Percentiles rank a stretch among this genome's conserved stretches.
phyloP scores from a whole-genome alignment of 2,888 invertebrate genomes.

The Dolichomitus sp. region DNA sequence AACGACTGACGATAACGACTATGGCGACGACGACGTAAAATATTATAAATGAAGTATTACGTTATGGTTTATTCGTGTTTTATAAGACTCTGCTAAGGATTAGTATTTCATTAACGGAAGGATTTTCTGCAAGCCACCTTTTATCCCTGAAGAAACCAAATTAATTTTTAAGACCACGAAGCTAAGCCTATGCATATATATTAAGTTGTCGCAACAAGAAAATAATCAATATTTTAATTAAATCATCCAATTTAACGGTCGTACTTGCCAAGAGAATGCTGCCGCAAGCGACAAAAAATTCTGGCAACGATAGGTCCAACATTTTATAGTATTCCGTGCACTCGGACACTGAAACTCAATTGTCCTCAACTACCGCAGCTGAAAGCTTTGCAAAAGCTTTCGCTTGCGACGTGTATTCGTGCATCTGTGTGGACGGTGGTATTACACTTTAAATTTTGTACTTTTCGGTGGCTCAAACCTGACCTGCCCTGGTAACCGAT shows the following conservation, averaged over 20 bases:
- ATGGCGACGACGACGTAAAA: slow-evolving; percentile 8
- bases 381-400: slow-evolving; percentile 48
- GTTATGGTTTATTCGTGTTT: slow-evolving; percentile 33
- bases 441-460: slow-evolving; percentile 53
- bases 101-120: slow-evolving; percentile 66
- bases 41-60: slow-evolving; percentile 57
- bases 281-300: slow-evolving; percentile 77
- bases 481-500: slow-evolving; percentile 3
- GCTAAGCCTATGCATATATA: too few relatives aligned
- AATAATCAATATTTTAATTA: not conserved
- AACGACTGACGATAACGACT: slow-evolving; percentile 13
- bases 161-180: not conserved
- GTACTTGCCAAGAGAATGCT: slow-evolving; percentile 77
- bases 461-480: not conserved
- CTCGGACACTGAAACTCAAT: not conserved
- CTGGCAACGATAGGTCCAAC: slow-evolving; percentile 75
- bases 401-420: not conserved
- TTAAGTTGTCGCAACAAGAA: too few relatives aligned
- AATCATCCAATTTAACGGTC: slow-evolving; percentile 35
- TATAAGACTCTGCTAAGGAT: slow-evolving; percentile 49
- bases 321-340: slow-evolving; percentile 64
- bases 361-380: not conserved
- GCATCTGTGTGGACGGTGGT: slow-evolving; percentile 28
- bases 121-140: slow-evolving; percentile 13
- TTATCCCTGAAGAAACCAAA: slow-evolving; percentile 28